Percentiles rank a stretch among this genome's conserved stretches.
phyloP scores from a whole-genome alignment of 2,888 invertebrate genomes.

The Sarcophaga rosellei region DNA sequence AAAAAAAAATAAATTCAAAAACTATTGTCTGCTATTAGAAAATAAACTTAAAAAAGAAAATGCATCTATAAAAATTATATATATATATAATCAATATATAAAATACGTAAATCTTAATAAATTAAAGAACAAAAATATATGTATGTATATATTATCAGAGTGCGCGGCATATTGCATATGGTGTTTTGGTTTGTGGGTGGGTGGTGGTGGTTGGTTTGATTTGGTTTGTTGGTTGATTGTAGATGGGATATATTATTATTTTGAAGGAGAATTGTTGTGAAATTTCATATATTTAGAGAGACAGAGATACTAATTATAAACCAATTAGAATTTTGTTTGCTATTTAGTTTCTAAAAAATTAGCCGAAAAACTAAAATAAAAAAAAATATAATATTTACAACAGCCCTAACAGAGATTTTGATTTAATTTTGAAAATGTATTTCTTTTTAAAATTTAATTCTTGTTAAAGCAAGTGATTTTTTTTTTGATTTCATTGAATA shows the following conservation, averaged over 20 bases:
- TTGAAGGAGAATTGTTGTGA: constrained; percentile 3
- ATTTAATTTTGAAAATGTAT: neutral
- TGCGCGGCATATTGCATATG: constrained; percentile 66
- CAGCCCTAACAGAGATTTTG: constrained; percentile 16
- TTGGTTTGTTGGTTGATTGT: constrained; percentile 36
- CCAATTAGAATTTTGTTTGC: constrained; percentile 15
- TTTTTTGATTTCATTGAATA: no score
- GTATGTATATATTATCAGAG: constrained; percentile 47
- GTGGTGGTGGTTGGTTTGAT: constrained; percentile 31
- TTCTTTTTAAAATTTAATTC: neutral
- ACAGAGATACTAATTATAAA: neutral
- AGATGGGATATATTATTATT: constrained; percentile 7
- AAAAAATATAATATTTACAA: constrained; percentile 21
- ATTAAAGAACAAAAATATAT: constrained; percentile 44
- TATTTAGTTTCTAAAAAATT: constrained; percentile 19
- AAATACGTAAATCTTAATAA: constrained; percentile 60
- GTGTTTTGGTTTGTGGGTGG: constrained; percentile 37
- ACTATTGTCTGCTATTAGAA: neutral
- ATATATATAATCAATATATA: constrained; percentile 55
- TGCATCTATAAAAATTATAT: constrained; percentile 38
- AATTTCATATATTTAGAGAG: neutral
- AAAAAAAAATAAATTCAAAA: constrained; percentile 38
- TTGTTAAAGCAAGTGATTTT: no score
- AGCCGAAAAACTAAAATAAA: constrained; percentile 8
- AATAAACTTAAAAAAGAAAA: constrained; percentile 39